Base-by-base conservation (phyloP, 2,797 vertebrate genomes). In the Lerista edwardsae region DNA sequence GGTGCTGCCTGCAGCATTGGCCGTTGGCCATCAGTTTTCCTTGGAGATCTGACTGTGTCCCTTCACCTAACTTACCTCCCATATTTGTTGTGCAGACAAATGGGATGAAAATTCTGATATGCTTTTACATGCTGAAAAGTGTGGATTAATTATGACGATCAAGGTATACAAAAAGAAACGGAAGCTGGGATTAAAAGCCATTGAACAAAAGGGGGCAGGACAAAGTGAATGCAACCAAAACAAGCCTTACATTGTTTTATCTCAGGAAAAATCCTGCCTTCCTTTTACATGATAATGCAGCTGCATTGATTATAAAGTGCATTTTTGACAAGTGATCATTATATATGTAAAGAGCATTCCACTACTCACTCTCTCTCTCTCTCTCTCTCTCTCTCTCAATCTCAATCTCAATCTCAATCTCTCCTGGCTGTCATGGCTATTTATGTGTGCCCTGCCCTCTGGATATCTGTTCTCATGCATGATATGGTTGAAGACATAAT, bases 281-380 rank as follows among this genome's bases (percentile, higher is more conserved):
- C n/a, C 31, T 55, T 31, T 39, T 17, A 83, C n/a, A 44, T 61
- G 25, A 73, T 72, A 73, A 55, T 62, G 23, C 36, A 39, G n/a
- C 57, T 78, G 55, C 39, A 29, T 36, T 34, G 25, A 72, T 64
- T 29, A 71, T 39, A 55, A 75, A 78, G 17, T 12, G 17, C 76
- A 57, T 72, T 78, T 75, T 36, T 84, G 55, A 72, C 57, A 84
- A 84, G 67, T 47, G 75, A 79, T 78, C 51, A 75, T 72, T 84
- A 64, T 73, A 64, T 73, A 36, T 34, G n/a, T 65, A 41, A 77
- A 84, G 31, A 79, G 64, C 68, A 61, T 29, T 84, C 4, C 69
- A 51, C 69, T 71, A 4, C 68, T 1, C 10, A 72, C 77, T 36
- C 34, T 79, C 29, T 6, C 25, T 75, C 41, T 72, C 17, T 25